These are phyloP conservation scores for Anarhynchus alexandrinus DNA, from an alignment of 2,113 vertebrate species.

Conservation along the genomic window DNA sequence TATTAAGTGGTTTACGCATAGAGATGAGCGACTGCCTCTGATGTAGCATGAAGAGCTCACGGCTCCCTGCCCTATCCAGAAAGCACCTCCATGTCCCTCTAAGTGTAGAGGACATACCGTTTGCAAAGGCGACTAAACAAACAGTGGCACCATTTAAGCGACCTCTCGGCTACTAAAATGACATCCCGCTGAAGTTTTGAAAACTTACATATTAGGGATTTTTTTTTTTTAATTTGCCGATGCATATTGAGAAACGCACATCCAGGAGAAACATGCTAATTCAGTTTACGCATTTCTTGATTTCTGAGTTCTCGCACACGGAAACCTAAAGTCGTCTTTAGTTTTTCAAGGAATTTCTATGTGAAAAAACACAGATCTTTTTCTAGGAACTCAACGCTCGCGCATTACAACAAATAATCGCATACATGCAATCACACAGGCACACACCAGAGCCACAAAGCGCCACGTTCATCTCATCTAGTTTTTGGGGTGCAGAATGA, in stretches of 20 bases:
- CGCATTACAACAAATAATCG: neutral
- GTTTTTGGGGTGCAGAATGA: neutral
- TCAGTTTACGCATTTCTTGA: neutral
- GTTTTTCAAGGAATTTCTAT: neutral
- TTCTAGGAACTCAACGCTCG: fast-evolving
- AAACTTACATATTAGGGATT: neutral
- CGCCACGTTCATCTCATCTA: fast-evolving
- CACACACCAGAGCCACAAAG: neutral
- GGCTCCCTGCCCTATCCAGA: neutral
- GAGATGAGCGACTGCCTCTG: neutral
- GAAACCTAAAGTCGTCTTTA: neutral
- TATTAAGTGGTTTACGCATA: neutral
- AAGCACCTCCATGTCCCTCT: neutral
- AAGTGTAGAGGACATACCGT: neutral
- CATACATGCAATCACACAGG: fast-evolving
- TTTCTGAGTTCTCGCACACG: neutral
- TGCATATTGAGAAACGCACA: neutral
- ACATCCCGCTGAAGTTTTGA: neutral
- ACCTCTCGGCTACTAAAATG: neutral
- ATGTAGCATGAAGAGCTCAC: neutral
- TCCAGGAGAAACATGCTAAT: neutral
- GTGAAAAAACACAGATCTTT: neutral
- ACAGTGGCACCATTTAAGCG: neutral
- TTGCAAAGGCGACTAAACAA: neutral
- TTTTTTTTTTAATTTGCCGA: neutral